phyloP scores from a whole-genome alignment of 2,888 invertebrate species.

The Megastigmus dorsalis region DNA sequence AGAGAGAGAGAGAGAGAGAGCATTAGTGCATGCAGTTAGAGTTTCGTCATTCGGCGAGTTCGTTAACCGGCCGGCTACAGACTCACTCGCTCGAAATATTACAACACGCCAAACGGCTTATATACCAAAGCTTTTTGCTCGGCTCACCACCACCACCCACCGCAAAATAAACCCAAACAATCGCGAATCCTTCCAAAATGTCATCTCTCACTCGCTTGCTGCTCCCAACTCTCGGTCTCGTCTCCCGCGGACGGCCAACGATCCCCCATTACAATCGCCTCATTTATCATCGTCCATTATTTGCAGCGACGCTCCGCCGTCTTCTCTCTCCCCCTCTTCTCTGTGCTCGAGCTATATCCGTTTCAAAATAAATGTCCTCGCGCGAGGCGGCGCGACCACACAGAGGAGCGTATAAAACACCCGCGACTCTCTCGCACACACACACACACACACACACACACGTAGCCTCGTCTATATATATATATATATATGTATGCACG shows the following conservation, averaged over 20 bases:
- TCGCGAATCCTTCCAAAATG: too few relatives aligned
- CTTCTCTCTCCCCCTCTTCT: neutral
- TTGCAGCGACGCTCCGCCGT: neutral
- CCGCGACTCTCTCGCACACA: too few relatives aligned
- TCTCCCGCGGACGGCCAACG: too few relatives aligned
- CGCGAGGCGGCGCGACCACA: too few relatives aligned
- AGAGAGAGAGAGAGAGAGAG: too few relatives aligned
- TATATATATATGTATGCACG: too few relatives aligned
- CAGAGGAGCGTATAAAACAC: too few relatives aligned
- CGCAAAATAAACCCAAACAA: constrained; percentile 14
- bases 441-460: neutral
- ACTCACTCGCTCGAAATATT: neutral
- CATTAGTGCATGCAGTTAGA: neutral
- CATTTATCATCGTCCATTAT: constrained; percentile 49
- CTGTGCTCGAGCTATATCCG: neutral
- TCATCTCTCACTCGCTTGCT: too few relatives aligned
- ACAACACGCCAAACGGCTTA: neutral
- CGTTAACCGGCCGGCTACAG: constrained; percentile 23
- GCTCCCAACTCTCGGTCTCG: too few relatives aligned
- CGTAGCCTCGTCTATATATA: neutral
- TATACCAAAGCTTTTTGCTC: too few relatives aligned
- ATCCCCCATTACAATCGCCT: constrained; percentile 36
- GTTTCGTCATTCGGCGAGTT: constrained; percentile 10
- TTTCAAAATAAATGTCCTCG: constrained; percentile 6
- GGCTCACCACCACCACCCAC: neutral